A percentile compares a stretch with the other conserved stretches of the same genome.
These are phyloP conservation scores for Oryzias sinensis DNA, from an alignment of 2,797 vertebrate genomes.

Conservation along the genomic window DNA sequence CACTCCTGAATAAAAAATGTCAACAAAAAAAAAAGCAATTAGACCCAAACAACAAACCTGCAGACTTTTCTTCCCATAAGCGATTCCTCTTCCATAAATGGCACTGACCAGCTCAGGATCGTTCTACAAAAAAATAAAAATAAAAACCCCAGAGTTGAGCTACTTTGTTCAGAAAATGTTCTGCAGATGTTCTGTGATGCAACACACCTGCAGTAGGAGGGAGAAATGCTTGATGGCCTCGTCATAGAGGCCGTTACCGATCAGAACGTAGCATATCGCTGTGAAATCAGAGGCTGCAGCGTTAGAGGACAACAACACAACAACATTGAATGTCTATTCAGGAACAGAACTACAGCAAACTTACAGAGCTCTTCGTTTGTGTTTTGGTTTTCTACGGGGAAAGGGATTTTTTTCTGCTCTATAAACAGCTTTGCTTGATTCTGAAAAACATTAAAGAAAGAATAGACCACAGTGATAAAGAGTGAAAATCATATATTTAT, in stretches of 20 bases:
- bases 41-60: constrained; percentile 80
- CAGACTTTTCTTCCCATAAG: constrained; percentile 95
- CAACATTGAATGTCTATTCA: too few species aligned
- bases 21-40: too few species aligned
- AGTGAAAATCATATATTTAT: neutral
- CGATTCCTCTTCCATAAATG: constrained; percentile 95
- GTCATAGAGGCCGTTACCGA: constrained; percentile 92
- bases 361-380: constrained; percentile 95
- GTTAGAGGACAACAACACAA: neutral
- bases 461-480: neutral
- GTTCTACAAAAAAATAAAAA: constrained; percentile 74
- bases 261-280: constrained; percentile 96
- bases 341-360: constrained; percentile 22
- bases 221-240: constrained; percentile 97
- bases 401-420: constrained; percentile 93
- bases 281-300: constrained; percentile 18
- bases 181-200: too few species aligned
- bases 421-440: constrained; percentile 92
- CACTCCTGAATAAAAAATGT: too few species aligned
- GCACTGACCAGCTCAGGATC: constrained; percentile 95
- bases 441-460: constrained; percentile 68
- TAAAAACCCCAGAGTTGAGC: too few species aligned
- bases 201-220: constrained; percentile 90
- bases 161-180: too few species aligned
- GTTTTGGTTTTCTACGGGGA: constrained; percentile 87